Evolutionary conservation across 1,140 invertebrate species (phyloP).

Genomic region (Magallana angulata): DNA sequence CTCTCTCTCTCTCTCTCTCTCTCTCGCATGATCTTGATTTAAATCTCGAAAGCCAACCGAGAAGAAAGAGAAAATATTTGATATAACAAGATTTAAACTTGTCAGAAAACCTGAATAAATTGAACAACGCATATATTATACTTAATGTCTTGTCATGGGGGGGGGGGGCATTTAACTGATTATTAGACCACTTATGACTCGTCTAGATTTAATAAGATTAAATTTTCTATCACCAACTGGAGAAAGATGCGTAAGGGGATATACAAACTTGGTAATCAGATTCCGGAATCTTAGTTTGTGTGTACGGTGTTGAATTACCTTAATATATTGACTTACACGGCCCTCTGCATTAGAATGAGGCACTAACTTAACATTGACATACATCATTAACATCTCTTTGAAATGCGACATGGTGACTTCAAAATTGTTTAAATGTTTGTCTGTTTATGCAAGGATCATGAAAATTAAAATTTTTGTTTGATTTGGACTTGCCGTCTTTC

Average conservation of each 20-base stretch:
- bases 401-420: background rate
- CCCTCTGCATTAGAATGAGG: background rate
- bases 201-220: slow-evolving; percentile 28
- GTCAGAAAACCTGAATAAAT: background rate
- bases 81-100: no score
- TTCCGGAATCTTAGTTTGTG: background rate
- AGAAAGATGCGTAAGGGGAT: background rate
- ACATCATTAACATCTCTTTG: background rate
- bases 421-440: background rate
- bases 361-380: slow-evolving; percentile 3
- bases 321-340: background rate
- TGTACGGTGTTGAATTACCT: background rate
- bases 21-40: no score
- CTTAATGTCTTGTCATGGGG: background rate
- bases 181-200: background rate
- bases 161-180: background rate
- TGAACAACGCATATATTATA: background rate
- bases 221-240: background rate
- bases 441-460: background rate
- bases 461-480: background rate
- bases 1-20: no score
- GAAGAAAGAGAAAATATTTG: no score
- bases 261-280: background rate
- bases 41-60: no score
- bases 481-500: background rate